phyloP scores from a whole-genome alignment of 2,888 invertebrate species.

The Leucania comma region DNA sequence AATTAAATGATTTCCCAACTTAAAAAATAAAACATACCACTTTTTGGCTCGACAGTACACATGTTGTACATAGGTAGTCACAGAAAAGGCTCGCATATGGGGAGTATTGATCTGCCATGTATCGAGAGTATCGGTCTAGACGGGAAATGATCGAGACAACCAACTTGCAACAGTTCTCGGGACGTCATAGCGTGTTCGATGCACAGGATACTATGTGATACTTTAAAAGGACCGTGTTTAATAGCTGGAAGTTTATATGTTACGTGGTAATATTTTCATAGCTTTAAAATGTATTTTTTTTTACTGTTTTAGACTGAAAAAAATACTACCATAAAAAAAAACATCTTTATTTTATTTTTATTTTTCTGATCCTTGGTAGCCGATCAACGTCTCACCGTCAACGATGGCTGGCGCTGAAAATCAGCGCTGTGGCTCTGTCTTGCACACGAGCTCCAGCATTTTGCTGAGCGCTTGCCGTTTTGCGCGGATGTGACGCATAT shows the following conservation, averaged over 20 bases:
- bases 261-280: not conserved
- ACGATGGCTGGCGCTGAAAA: too few species aligned
- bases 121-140: conserved; percentile 62
- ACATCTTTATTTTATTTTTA: too few species aligned
- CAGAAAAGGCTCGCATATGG: conserved; percentile 40
- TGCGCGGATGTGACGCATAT: too few species aligned
- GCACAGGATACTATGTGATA: conserved; percentile 11
- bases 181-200: conserved; percentile 9
- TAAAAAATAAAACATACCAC: not conserved
- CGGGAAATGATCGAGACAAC: conserved; percentile 56
- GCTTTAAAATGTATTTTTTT: too few species aligned
- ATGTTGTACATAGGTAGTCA: conserved; percentile 11
- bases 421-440: too few species aligned
- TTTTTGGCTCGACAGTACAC: conserved; percentile 13
- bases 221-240: not conserved
- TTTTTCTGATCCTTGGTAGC: too few species aligned
- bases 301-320: too few species aligned
- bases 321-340: too few species aligned
- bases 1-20: too few species aligned
- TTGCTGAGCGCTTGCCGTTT: too few species aligned
- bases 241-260: not conserved
- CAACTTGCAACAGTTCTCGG: conserved; percentile 28
- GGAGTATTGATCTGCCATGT: conserved; percentile 56
- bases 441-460: too few species aligned
- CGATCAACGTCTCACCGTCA: too few species aligned